phyloP scores from a whole-genome alignment of 2,797 vertebrate species.

The Valencia hispanica region DNA sequence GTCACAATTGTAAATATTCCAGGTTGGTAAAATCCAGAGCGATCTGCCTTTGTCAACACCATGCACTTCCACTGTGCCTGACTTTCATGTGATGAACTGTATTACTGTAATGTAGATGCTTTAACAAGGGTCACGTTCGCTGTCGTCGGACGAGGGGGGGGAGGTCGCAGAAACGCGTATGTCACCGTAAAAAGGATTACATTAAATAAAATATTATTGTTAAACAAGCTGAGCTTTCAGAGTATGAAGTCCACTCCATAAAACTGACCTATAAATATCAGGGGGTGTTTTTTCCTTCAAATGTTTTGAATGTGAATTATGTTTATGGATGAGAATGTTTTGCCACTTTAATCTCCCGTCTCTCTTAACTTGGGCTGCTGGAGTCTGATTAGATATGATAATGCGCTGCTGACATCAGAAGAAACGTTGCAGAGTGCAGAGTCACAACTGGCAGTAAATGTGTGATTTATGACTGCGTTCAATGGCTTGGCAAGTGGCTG shows the following conservation, averaged over 20 bases:
- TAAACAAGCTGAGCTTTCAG: slow-evolving; percentile 70
- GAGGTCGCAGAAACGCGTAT: slow-evolving; percentile 65
- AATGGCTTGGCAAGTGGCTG: slow-evolving; percentile 64
- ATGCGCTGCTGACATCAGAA: slow-evolving; percentile 73
- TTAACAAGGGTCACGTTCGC: slow-evolving; percentile 61
- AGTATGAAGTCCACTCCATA: slow-evolving; percentile 71
- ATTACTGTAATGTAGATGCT: slow-evolving; percentile 67
- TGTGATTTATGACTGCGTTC: slow-evolving; percentile 73
- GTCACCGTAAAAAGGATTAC: slow-evolving; percentile 79
- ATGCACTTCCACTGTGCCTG: slow-evolving; percentile 66
- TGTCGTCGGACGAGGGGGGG: slow-evolving; percentile 55
- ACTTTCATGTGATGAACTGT: slow-evolving; percentile 66
- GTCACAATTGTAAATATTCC: slow-evolving; percentile 57
- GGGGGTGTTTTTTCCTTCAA: too few relatives aligned
- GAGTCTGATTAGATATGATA: slow-evolving; percentile 82
- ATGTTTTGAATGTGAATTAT: slow-evolving; percentile 66
- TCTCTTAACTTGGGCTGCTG: slow-evolving; percentile 73
- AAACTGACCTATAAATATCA: slow-evolving; percentile 76
- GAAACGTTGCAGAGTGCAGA: slow-evolving; percentile 40
- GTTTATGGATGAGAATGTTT: slow-evolving; percentile 65
- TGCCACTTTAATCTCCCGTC: slow-evolving; percentile 58
- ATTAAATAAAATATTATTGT: slow-evolving; percentile 83
- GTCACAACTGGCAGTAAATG: slow-evolving; percentile 63
- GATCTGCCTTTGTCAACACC: slow-evolving; percentile 53
- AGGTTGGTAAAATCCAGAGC: slow-evolving; percentile 44